Evolutionary conservation across 2,888 invertebrate genomes (phyloP), one percentile per base, ranked within the genome.

Genomic region (Psylliodes chrysocephalus): DNA sequence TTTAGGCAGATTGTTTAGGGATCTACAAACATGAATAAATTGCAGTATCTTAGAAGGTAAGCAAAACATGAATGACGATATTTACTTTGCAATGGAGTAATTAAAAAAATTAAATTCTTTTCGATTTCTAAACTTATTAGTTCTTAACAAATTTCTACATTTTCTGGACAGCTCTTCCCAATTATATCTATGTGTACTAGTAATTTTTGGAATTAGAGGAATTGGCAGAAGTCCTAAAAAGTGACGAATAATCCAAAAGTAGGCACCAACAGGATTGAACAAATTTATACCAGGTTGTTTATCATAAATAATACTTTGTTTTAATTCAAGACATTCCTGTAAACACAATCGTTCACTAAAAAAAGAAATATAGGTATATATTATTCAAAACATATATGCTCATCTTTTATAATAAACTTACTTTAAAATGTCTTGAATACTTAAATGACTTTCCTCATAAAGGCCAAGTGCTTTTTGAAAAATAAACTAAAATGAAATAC

Each of bases 191-290:
- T 67, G 52, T 10, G 63, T 67, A 42, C 66, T 66, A 1, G 69
- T 57, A 53, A 69, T 72, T 10, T 46, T 38, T 25, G 76, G 73
- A 30, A 76, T 57, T 40, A 76, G 54, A 22, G 76, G 71, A 49
- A 76, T 62, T 3, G 76, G 76, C 14, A 76, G 62, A 22, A 74
- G 60, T 10, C 75, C 76, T 38, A 76, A 56, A 61, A 76, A 76
- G 56, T 76, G 76, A 51, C 74, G 65, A 15, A 76, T 67, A 8
- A 74, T 38, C 76, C 75, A 76, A 38, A 73, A 70, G 67, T 71
- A 74, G 1, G 68, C 63, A 28, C 69, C 71, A 12, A 73, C 56
- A n/a, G 63, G 18, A 33, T 61, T 30, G 28, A 28, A 44, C n/a
- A 17, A 28, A 19, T 60, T 49, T n/a, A 60, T 59, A n/a, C 51